A percentile compares a stretch with the other conserved stretches of the same genome.
phyloP scores from a whole-genome alignment of 2,113 vertebrate species.

The Ciconia maguari region DNA sequence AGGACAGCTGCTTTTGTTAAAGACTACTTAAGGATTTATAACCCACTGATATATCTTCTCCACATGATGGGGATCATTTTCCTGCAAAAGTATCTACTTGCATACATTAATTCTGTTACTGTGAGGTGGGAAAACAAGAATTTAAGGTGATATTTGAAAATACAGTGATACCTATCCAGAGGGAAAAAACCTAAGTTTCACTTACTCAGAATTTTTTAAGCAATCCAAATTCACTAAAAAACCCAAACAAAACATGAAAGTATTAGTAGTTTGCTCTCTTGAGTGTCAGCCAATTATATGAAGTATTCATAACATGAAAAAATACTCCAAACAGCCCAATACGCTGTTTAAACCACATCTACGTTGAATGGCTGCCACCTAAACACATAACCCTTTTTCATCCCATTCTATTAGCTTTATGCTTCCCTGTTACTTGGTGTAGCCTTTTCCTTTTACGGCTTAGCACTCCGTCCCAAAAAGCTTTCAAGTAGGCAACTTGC shows the following conservation, averaged over 20 bases:
- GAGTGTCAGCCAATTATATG: background rate
- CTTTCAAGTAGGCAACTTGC: background rate
- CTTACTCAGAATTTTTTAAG: background rate
- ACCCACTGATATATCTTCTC: background rate
- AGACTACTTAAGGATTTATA: background rate
- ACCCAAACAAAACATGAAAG: background rate
- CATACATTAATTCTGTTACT: background rate
- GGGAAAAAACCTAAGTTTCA: background rate
- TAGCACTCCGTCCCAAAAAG: background rate
- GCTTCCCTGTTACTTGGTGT: background rate
- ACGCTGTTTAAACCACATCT: background rate
- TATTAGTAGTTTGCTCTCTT: background rate
- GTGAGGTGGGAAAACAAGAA: background rate
- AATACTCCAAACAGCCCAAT: background rate
- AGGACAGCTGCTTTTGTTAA: background rate
- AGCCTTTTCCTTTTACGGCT: background rate
- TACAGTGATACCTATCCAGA: background rate
- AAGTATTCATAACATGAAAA: background rate
- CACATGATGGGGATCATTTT: background rate
- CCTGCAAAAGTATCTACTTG: background rate
- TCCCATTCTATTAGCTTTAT: background rate
- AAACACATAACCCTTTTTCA: background rate
- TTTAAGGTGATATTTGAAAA: background rate
- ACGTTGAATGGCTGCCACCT: background rate
- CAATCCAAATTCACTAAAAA: background rate